Base-by-base conservation (phyloP, 1,140 invertebrate species). In the Pseudomyrmex pallidus region DNA sequence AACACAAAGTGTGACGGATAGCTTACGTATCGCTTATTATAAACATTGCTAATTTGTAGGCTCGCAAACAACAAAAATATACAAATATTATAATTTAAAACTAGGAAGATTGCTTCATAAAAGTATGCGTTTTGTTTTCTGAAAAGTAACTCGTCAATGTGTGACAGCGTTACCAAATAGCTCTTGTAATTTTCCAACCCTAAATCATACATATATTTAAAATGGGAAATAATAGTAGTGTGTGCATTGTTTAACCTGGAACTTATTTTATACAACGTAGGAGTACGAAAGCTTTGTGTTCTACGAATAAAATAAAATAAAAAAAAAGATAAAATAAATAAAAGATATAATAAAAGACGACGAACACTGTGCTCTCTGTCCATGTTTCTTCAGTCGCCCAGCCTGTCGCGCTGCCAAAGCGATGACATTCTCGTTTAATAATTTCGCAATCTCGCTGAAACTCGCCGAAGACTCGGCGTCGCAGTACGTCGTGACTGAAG, bases 301-400 rank as follows among this genome's bases (percentile, higher is more conserved):
- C 56, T 70, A 72, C 20, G n/a, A 80, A 61, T 44, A 35, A 7
- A 7, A 35, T 35, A 35, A 35, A 35, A 35, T 80, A 72, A 82
- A 61, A 72, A 82, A 61, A 25, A 7, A 7, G 5, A 35, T 35
- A 35, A 35, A 35, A 35, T 72, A 72, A 82, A 35, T 54, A 8
- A 76, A 64, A 46, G 20, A 77, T 2, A 52, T 52, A 12, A 52
- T 12, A 25, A 35, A 80, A 48, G 22, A 72, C 66, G 17, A 88
- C 17, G 48, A 70, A 82, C 56, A 35, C 35, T 35, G 35, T 89
- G 87, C 88, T 89, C 87, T 89, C 88, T 89, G 88, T 89, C 88
- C 88, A 90, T 88, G 90, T 92, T 90, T 93, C 92, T 92, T 93
- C 91, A 90, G 91, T 92, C 92, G 91, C 91, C 92, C 87, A 85